A percentile compares a stretch with the other conserved stretches of the same genome.
Conservation (phyloP, 2,113 vertebrate species). For the Lampris megalopsis region DNA sequence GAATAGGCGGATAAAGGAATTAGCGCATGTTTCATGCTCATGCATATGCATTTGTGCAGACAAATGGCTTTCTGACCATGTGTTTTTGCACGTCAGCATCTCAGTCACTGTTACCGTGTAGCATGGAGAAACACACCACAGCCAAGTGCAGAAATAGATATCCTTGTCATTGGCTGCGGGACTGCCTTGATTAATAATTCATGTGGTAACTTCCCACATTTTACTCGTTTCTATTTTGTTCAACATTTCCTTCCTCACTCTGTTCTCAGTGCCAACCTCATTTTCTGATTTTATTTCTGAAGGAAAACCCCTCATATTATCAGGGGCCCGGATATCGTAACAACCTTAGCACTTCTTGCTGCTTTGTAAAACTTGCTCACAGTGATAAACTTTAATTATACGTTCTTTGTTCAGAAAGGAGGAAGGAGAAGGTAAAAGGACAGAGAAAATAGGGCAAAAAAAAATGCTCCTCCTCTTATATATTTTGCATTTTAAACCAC, state of each 20-base stretch:
- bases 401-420: background rate
- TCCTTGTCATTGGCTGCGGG: conserved; percentile 62
- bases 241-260: conserved; percentile 21
- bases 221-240: conserved; percentile 29
- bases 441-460: background rate
- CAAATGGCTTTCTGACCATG: conserved; percentile 15
- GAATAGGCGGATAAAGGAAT: conserved; percentile 61
- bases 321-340: conserved; percentile 2
- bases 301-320: background rate
- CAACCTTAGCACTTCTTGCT: background rate
- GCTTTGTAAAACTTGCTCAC: too few relatives aligned
- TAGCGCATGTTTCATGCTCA: conserved; percentile 24
- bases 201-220: conserved; percentile 49
- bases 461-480: background rate
- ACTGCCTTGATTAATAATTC: conserved; percentile 77
- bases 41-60: conserved; percentile 31
- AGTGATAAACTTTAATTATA: too few relatives aligned
- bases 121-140: background rate
- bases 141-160: conserved; percentile 44
- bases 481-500: conserved; percentile 1
- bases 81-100: background rate
- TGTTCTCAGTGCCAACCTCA: conserved; percentile 17
- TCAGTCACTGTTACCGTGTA: background rate
- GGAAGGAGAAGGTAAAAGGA: background rate
- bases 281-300: conserved; percentile 8